A percentile compares a stretch with the other conserved stretches of the same genome.
Evolutionary conservation across 2,888 invertebrate species (phyloP).

Genomic region (Sarcophaga rosellei): DNA sequence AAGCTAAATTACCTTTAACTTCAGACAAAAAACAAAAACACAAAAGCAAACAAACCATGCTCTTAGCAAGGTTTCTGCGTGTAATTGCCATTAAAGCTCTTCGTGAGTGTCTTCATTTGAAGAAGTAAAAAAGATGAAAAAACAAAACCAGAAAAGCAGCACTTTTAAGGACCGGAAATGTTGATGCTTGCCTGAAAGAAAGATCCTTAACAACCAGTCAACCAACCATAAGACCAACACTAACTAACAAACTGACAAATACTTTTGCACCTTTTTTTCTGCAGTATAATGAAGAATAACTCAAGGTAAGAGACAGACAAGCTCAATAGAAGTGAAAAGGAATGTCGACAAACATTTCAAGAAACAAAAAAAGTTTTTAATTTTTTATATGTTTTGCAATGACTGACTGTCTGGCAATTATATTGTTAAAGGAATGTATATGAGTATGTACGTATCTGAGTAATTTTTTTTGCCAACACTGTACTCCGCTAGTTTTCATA

Average conservation of each 20-base stretch:
- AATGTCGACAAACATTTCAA: not conserved
- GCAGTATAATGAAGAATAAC: conserved; percentile 14
- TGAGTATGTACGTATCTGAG: no score
- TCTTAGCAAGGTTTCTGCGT: not conserved
- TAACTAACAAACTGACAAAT: conserved; percentile 41
- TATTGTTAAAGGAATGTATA: not conserved
- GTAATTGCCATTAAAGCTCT: conserved; percentile 11
- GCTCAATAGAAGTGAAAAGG: not conserved
- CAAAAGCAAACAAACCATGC: conserved; percentile 32
- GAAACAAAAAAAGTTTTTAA: not conserved
- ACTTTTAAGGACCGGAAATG: conserved; percentile 60
- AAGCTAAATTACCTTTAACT: conserved; percentile 61
- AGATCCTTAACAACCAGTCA: conserved; percentile 18
- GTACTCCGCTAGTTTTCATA: no score
- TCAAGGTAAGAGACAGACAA: conserved; percentile 30
- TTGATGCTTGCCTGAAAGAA: conserved; percentile 56
- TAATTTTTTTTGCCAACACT: no score
- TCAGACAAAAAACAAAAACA: conserved; percentile 12
- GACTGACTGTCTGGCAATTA: not conserved
- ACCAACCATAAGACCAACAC: conserved; percentile 12
- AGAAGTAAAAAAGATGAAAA: not conserved
- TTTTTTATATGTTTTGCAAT: not conserved
- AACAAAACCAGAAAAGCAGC: not conserved
- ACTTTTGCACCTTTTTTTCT: conserved; percentile 38
- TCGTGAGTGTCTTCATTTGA: conserved; percentile 24